Evolutionary conservation across 2,797 vertebrate species (phyloP), one percentile per base, ranked within the genome.

Genomic region (Lithobates pipiens): DNA sequence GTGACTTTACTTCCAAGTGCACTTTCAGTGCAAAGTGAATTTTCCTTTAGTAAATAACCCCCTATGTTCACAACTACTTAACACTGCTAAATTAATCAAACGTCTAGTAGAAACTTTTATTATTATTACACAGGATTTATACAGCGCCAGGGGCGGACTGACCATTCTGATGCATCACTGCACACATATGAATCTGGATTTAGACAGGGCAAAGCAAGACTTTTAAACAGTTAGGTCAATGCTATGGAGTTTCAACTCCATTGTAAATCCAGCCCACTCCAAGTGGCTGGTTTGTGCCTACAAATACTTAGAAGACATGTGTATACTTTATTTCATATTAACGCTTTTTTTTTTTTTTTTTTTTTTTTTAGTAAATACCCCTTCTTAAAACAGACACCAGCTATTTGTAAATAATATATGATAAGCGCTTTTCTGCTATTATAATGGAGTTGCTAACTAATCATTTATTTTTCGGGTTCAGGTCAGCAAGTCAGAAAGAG

Each of bases 391-490:
- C n/a, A 65, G 11, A 65, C 10, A 65, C 61, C 6, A 23, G 57
- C 18, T 61, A 25, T 23, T 3, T 7, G 23, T 65, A 65, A 65
- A 25, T 23, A 65, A 61, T 61, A 1, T n/a, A 23, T 21, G 57
- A 21, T 61, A 61, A 61, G 50, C 3, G 4, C 0, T 67, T 67
- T 67, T 67, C 10, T 4, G 25, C n/a, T 67, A 11, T 67, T 67
- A 3, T 29, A 67, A 13, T 29, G 27, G 25, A 73, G 29, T 69
- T 63, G 67, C 50, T 18, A 63, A 72, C 50, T 71, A 84, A 84
- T 71, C 76, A 57, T 72, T 78, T 84, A 61, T 84, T 50, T 75
- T 34, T 75, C 77, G 44, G 23, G 70, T 25, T 42, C 21, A 29
- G 70, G 78, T 70, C 67, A 70, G 13, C n/a, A 34, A 54, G 44